Percentiles rank a stretch among this genome's conserved stretches.
phyloP scores from a whole-genome alignment of 2,113 vertebrate species.

The Galbula dea region DNA sequence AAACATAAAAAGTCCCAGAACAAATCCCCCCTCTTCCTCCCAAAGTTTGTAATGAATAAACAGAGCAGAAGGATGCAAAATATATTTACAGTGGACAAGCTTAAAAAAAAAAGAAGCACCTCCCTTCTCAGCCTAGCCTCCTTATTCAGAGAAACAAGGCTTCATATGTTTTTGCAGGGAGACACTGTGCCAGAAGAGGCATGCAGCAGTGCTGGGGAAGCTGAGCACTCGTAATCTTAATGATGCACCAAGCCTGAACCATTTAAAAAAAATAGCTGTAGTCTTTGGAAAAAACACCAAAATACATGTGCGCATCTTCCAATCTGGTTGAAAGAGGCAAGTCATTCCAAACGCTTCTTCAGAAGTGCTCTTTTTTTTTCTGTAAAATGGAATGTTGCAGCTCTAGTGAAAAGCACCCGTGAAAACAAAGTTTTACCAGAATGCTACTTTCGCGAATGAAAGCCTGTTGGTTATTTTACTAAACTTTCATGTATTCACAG shows the following conservation, averaged over 20 bases:
- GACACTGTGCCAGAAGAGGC: not conserved
- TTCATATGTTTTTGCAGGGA: not conserved
- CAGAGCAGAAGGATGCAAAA: not conserved
- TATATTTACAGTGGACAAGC: not conserved
- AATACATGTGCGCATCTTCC: not conserved
- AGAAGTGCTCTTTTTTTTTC: not conserved
- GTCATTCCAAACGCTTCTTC: not conserved
- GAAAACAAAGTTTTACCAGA: not conserved
- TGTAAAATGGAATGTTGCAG: not conserved
- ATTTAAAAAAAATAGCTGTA: not conserved
- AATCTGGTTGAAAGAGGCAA: not conserved
- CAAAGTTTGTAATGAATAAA: not conserved
- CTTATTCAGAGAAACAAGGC: not conserved
- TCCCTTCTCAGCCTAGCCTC: not conserved
- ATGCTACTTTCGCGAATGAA: conserved; percentile 17
- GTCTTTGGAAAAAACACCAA: conserved; percentile 3
- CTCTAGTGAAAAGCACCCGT: not conserved
- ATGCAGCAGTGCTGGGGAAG: not conserved
- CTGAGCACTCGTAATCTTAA: not conserved
- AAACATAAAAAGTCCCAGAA: not conserved
- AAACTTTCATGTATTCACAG: conserved; percentile 9
- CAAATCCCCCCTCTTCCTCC: rapidly evolving
- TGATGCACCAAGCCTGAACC: not conserved
- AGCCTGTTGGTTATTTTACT: not conserved
- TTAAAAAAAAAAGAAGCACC: not conserved